A percentile compares a stretch with the other conserved stretches of the same genome.
Evolutionary conservation across 2,888 invertebrate species (phyloP).

Genomic region (Agapetus fuscipes): DNA sequence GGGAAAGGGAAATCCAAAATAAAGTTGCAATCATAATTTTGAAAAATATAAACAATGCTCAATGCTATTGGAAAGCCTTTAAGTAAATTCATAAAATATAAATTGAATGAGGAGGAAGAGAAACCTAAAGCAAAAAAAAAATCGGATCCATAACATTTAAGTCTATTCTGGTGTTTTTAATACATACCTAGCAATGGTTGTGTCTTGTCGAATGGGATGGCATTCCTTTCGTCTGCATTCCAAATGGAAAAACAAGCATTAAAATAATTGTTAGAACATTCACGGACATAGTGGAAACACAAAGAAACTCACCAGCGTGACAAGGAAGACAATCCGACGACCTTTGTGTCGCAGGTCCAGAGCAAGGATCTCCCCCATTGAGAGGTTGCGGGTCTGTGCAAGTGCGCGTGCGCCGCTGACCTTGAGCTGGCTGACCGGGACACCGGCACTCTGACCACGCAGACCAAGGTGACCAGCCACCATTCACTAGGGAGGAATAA

Average conservation of each 20-base stretch:
- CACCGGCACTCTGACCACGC: conserved; percentile 72
- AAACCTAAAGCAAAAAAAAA: too few species aligned
- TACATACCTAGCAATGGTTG: conserved; percentile 19
- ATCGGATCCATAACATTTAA: too few species aligned
- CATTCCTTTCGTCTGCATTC: conserved; percentile 18
- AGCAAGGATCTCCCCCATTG: conserved; percentile 70
- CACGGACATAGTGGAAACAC: not conserved
- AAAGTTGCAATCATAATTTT: not conserved
- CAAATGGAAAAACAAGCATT: not conserved
- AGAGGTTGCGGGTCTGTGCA: conserved; percentile 75
- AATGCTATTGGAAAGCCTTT: not conserved
- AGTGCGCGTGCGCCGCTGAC: conserved; percentile 60
- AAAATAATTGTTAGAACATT: not conserved
- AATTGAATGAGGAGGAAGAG: too few species aligned
- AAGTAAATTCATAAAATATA: not conserved
- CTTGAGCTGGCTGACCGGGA: conserved; percentile 51
- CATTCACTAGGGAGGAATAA: conserved; percentile 57
- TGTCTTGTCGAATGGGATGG: conserved; percentile 17
- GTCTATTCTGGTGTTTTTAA: too few species aligned
- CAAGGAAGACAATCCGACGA: conserved; percentile 61
- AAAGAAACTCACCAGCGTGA: conserved; percentile 52
- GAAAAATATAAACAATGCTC: conserved; percentile 1
- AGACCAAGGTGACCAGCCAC: conserved; percentile 77
- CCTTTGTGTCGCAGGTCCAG: conserved; percentile 64
- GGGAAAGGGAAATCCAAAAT: not conserved